Conservation (phyloP, 2,113 vertebrate genomes). For the Dolichotis patagonum region DNA sequence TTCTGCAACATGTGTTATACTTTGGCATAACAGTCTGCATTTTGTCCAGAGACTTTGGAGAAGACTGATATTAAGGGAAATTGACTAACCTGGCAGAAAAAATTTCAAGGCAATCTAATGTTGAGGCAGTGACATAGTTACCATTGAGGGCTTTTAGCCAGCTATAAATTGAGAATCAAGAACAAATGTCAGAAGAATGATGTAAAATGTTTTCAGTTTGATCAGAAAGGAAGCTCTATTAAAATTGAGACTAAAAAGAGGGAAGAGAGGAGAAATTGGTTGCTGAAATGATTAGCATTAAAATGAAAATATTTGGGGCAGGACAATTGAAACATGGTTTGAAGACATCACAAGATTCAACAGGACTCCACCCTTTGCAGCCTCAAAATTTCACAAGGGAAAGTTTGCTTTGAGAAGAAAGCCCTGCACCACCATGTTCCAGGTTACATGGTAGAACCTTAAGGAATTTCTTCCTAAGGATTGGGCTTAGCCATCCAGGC, state of each 20-base stretch:
- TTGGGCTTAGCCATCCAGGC: neutral
- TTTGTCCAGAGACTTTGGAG: neutral
- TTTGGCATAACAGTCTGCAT: neutral
- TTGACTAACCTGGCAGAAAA: neutral
- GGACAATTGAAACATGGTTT: neutral
- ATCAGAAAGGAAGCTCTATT: neutral
- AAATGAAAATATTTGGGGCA: neutral
- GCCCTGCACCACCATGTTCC: neutral
- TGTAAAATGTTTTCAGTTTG: neutral
- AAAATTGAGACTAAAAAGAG: neutral
- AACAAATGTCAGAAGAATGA: neutral
- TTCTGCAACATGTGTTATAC: neutral
- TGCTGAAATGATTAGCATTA: neutral
- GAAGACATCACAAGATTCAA: neutral
- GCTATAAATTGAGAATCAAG: neutral
- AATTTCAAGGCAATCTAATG: neutral
- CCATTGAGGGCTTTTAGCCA: neutral
- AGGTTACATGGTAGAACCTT: neutral
- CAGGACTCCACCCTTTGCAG: neutral
- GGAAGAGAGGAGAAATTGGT: neutral
- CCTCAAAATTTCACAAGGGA: neutral
- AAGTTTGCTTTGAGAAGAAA: neutral
- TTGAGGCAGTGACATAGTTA: neutral
- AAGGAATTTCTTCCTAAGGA: neutral
- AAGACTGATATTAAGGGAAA: neutral